phyloP scores from a whole-genome alignment of 1,140 invertebrate species.

The Apis mellifera region Amel_HAv3.1 CM009941.2:305001-305500 shows the following conservation, averaged over 20 bases:
- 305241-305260: not conserved
- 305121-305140: not conserved
- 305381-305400: not conserved
- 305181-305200: slow-evolving; percentile 14
- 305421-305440: no score
- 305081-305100: not conserved
- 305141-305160: not conserved
- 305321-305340: slow-evolving; percentile 12
- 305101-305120: not conserved
- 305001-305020: no score
- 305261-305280: not conserved
- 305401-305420: no score
- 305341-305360: slow-evolving; percentile 53
- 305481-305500: not conserved
- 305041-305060: not conserved
- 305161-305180: slow-evolving; percentile 27
- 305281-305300: not conserved
- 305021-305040: not conserved
- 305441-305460: no score
- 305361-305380: slow-evolving; percentile 13
- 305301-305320: not conserved
- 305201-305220: not conserved
- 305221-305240: slow-evolving; percentile 21
- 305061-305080: slow-evolving; percentile 10
- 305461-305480: no score